Conservation (phyloP, 2,797 vertebrate genomes). For the Cercopithecus hamlyni region DNA sequence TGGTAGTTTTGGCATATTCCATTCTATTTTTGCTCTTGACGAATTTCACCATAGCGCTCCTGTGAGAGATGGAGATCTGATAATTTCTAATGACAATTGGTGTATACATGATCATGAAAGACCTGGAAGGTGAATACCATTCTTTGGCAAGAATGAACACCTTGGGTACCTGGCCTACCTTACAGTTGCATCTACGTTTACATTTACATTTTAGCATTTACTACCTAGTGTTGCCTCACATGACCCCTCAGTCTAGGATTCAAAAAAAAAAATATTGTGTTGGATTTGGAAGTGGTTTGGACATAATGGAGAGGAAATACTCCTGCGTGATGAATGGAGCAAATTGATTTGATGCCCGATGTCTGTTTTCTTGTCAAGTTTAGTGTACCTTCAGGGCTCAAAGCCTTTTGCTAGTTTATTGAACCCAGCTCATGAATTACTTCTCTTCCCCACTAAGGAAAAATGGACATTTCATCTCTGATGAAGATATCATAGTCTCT, state of each 20-base stretch:
- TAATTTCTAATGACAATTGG: neutral
- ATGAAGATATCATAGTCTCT: neutral
- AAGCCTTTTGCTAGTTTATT: neutral
- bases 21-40: neutral
- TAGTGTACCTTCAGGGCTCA: neutral
- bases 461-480: neutral
- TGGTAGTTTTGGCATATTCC: neutral
- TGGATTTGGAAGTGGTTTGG: slow-evolving; percentile 7
- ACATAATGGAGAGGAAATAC: neutral
- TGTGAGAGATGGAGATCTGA: neutral
- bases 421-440: neutral
- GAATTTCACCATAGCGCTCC: neutral
- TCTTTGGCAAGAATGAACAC: neutral
- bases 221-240: neutral
- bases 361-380: neutral
- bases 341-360: neutral
- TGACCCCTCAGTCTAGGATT: neutral
- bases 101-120: neutral
- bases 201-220: slow-evolving; percentile 5
- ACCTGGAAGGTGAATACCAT: neutral
- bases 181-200: neutral
- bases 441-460: neutral
- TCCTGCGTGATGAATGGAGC: neutral
- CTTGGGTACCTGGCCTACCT: neutral
- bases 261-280: neutral